These are phyloP conservation scores for Sphecodes monilicornis DNA, from an alignment of 2,888 invertebrate genomes.

Conservation along the genomic window DNA sequence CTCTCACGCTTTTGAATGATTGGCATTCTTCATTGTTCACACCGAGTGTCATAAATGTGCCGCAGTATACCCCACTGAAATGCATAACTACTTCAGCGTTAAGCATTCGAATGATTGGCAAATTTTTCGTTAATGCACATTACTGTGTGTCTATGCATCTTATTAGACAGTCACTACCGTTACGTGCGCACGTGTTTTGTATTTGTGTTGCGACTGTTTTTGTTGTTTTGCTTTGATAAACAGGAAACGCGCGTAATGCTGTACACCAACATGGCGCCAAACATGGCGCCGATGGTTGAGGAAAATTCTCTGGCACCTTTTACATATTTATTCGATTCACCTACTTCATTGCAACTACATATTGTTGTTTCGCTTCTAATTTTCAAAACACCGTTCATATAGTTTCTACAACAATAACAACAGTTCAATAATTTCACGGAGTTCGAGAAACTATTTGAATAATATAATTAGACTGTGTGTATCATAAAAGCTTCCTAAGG, in stretches of 20 bases:
- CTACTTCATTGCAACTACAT: neutral
- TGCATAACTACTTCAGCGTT: neutral
- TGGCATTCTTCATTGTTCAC: neutral
- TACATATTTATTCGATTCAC: neutral
- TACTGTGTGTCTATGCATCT: neutral
- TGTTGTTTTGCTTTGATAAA: no score
- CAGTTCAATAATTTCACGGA: no score
- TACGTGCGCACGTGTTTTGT: neutral
- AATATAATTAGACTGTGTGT: no score
- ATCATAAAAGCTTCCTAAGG: no score
- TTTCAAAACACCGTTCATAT: no score
- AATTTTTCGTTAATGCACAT: neutral
- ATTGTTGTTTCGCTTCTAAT: no score
- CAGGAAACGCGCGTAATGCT: no score
- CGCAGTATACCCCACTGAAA: no score
- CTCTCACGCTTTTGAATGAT: neutral
- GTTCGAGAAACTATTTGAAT: no score
- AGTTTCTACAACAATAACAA: no score
- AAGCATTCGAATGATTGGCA: neutral
- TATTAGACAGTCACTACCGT: neutral
- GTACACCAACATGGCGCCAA: no score
- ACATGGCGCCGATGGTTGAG: no score
- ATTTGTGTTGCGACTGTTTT: neutral
- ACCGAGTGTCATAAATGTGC: neutral
- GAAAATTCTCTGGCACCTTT: neutral